A percentile compares a stretch with the other conserved stretches of the same genome.
Evolutionary conservation across 2,888 invertebrate genomes (phyloP).

Genomic region (Fabriciana adippe): DNA sequence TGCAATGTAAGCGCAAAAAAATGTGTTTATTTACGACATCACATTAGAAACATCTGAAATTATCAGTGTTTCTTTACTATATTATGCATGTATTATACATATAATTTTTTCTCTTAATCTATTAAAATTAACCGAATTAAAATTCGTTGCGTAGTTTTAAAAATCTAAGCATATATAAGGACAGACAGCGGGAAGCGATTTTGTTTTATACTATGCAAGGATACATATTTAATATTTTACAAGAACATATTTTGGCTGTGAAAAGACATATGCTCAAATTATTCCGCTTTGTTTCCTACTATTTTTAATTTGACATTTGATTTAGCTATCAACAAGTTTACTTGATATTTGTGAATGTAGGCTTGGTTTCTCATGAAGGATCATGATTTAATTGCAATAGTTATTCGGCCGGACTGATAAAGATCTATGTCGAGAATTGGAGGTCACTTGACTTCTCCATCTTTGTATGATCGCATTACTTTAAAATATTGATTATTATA

Average conservation of each 20-base stretch:
- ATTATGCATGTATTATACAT: too few relatives aligned
- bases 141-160: too few relatives aligned
- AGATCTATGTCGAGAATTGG: constrained; percentile 53
- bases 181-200: too few relatives aligned
- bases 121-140: too few relatives aligned
- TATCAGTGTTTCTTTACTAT: too few relatives aligned
- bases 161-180: too few relatives aligned
- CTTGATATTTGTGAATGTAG: constrained; percentile 21
- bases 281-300: not conserved
- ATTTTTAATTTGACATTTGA: constrained; percentile 9
- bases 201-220: too few relatives aligned
- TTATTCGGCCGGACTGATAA: constrained; percentile 61
- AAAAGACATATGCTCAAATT: not conserved
- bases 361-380: constrained; percentile 43
- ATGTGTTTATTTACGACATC: too few relatives aligned
- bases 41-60: too few relatives aligned
- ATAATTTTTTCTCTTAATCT: too few relatives aligned
- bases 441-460: constrained; percentile 56
- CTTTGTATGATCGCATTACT: constrained; percentile 42
- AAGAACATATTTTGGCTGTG: not conserved
- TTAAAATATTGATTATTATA: constrained; percentile 8
- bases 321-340: constrained; percentile 3
- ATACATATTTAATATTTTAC: too few relatives aligned
- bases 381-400: constrained; percentile 68
- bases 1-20: too few relatives aligned